These are phyloP conservation scores for Ophion ventricosus DNA, from an alignment of 2,888 invertebrate genomes.

Conservation along the genomic window DNA sequence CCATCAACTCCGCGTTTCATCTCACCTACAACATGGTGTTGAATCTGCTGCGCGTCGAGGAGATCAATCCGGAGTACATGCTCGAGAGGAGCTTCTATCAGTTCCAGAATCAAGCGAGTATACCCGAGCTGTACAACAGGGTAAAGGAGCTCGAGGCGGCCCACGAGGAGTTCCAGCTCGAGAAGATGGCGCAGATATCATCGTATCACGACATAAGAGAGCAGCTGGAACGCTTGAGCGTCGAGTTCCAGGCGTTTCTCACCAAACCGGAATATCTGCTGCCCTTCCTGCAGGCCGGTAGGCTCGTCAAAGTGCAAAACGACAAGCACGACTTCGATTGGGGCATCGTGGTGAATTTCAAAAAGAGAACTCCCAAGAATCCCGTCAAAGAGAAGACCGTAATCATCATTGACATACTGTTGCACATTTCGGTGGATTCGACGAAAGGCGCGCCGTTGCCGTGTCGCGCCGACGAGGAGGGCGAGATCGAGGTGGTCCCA, in stretches of 20 bases:
- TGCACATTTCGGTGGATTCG: slow-evolving; percentile 90
- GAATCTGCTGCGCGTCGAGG: slow-evolving; percentile 97
- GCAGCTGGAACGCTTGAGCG: slow-evolving; percentile 90
- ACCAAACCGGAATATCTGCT: slow-evolving; percentile 94
- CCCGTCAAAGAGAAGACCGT: slow-evolving; percentile 84
- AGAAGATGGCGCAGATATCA: slow-evolving; percentile 88
- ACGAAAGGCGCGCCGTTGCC: slow-evolving; percentile 88
- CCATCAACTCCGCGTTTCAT: slow-evolving; percentile 99
- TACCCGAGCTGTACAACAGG: slow-evolving; percentile 94
- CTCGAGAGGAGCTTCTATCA: slow-evolving; percentile 99
- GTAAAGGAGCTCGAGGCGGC: slow-evolving; percentile 88
- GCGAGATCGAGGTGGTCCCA: slow-evolving; percentile 95
- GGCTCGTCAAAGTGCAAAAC: slow-evolving; percentile 95
- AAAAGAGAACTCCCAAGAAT: slow-evolving; percentile 87
- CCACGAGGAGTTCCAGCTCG: slow-evolving; percentile 88
- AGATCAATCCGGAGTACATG: slow-evolving; percentile 99
- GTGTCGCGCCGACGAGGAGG: slow-evolving; percentile 88
- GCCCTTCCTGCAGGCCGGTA: slow-evolving; percentile 97
- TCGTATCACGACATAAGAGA: slow-evolving; percentile 94
- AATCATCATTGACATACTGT: slow-evolving; percentile 92
- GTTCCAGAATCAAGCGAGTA: slow-evolving; percentile 98
- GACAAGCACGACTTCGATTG: slow-evolving; percentile 96
- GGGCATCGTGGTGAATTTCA: slow-evolving; percentile 97
- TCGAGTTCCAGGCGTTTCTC: slow-evolving; percentile 91
- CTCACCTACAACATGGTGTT: slow-evolving; percentile 99